Conservation (phyloP, 2,113 vertebrate genomes). For the Lota lota region DNA sequence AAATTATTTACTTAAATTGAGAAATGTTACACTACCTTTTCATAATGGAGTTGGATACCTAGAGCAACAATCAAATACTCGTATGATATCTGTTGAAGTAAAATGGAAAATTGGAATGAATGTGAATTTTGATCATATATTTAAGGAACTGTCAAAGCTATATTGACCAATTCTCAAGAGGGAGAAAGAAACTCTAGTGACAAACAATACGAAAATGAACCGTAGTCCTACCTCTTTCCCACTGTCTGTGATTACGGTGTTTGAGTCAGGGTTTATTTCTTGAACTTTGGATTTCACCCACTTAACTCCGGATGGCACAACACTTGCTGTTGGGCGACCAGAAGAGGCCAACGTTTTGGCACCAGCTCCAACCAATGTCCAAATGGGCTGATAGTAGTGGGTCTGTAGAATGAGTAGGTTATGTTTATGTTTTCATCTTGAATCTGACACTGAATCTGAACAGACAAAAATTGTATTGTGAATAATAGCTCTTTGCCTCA, state of each 20-base stretch:
- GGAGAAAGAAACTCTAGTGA: slow-evolving; percentile 10
- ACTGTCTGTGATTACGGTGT: slow-evolving; percentile 77
- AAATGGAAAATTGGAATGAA: too few species aligned
- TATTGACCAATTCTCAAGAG: neutral
- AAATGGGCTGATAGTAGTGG: slow-evolving; percentile 94
- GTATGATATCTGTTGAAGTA: slow-evolving; percentile 81
- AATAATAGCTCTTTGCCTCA: slow-evolving; percentile 66
- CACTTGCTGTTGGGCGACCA: slow-evolving; percentile 74
- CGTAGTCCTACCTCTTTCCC: slow-evolving; percentile 75
- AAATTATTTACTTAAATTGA: too few species aligned
- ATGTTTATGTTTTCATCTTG: neutral
- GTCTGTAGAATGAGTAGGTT: slow-evolving; percentile 31
- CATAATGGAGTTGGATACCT: slow-evolving; percentile 88
- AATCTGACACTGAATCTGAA: neutral
- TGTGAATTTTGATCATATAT: too few species aligned
- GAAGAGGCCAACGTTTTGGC: slow-evolving; percentile 81
- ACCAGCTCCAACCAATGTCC: slow-evolving; percentile 94
- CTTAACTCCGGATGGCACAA: slow-evolving; percentile 86
- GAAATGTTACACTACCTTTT: slow-evolving; percentile 77
- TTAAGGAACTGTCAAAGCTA: neutral
- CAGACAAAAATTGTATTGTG: neutral
- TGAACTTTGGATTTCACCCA: slow-evolving; percentile 87
- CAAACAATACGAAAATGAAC: slow-evolving; percentile 1
- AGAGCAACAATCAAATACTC: slow-evolving; percentile 94
- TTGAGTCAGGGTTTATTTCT: slow-evolving; percentile 84